phyloP scores from a whole-genome alignment of 2,113 vertebrate species.

The Ptilonorhynchus violaceus region DNA sequence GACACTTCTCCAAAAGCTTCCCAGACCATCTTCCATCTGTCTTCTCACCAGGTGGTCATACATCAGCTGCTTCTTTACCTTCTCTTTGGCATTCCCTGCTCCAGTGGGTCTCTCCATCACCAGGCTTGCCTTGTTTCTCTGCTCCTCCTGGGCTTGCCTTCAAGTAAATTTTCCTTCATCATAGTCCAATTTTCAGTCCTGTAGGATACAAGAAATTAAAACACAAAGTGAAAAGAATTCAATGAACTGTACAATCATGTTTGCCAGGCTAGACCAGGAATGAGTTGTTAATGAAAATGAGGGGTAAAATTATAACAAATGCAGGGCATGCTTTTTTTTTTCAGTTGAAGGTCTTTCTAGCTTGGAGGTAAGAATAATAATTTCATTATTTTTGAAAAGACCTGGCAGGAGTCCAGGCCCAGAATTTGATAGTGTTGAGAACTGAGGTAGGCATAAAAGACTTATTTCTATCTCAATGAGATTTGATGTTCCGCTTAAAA shows the following conservation, averaged over 20 bases:
- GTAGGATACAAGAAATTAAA: neutral
- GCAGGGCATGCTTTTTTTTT: neutral
- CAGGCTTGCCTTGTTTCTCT: neutral
- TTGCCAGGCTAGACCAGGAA: neutral
- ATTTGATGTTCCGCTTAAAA: conserved; percentile 19
- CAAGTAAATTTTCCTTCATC: neutral
- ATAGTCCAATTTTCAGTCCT: neutral
- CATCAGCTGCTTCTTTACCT: neutral
- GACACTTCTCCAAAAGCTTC: neutral
- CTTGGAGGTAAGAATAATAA: neutral
- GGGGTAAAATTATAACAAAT: neutral
- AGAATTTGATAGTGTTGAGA: neutral
- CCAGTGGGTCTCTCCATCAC: neutral
- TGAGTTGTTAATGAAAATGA: neutral
- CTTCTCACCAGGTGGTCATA: neutral
- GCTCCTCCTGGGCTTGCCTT: neutral
- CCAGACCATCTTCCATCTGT: neutral
- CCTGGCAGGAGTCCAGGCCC: neutral
- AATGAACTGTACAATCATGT: neutral
- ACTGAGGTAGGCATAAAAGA: neutral
- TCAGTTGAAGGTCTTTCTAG: neutral
- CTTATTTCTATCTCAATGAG: neutral
- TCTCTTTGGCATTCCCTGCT: neutral
- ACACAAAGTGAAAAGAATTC: neutral
- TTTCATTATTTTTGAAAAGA: conserved; percentile 30